Conservation (phyloP, 2,888 invertebrate species). For the Andrena fulva region DNA sequence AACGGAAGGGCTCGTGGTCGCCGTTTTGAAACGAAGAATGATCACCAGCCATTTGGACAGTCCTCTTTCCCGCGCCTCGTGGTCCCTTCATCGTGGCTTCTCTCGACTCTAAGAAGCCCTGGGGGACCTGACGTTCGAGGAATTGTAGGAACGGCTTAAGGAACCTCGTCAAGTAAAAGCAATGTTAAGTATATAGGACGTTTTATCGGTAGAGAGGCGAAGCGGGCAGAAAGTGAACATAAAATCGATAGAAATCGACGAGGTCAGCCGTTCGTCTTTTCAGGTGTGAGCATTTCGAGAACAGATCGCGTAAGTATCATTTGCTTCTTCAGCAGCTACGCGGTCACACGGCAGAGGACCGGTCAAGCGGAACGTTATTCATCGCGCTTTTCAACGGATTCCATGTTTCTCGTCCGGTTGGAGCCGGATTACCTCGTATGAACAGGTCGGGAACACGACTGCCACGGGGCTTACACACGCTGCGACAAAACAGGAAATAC, state of each 20-base stretch:
- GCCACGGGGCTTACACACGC: slow-evolving; percentile 33
- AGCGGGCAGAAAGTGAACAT: too few species aligned
- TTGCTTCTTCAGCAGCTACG: background rate
- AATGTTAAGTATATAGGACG: too few species aligned
- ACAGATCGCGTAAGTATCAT: background rate
- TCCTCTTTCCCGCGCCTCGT: slow-evolving; percentile 1
- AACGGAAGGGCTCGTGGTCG: too few species aligned
- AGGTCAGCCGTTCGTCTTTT: background rate
- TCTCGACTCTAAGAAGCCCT: too few species aligned
- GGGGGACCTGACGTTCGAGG: too few species aligned
- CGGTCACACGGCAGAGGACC: background rate
- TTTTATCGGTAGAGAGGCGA: too few species aligned
- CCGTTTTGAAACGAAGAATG: slow-evolving; percentile 66
- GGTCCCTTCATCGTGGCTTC: too few species aligned
- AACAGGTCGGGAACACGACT: slow-evolving; percentile 60
- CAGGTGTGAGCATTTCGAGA: background rate
- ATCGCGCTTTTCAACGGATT: slow-evolving; percentile 1
- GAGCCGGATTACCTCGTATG: slow-evolving; percentile 64
- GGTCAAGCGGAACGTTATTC: background rate
- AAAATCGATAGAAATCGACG: background rate
- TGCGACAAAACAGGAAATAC: slow-evolving; percentile 61
- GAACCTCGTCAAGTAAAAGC: too few species aligned
- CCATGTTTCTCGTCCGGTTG: slow-evolving; percentile 60
- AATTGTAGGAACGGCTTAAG: too few species aligned
- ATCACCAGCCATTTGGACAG: slow-evolving; percentile 46